Conservation (phyloP, 2,888 invertebrate genomes). For the Drosophila barbarae region DNA sequence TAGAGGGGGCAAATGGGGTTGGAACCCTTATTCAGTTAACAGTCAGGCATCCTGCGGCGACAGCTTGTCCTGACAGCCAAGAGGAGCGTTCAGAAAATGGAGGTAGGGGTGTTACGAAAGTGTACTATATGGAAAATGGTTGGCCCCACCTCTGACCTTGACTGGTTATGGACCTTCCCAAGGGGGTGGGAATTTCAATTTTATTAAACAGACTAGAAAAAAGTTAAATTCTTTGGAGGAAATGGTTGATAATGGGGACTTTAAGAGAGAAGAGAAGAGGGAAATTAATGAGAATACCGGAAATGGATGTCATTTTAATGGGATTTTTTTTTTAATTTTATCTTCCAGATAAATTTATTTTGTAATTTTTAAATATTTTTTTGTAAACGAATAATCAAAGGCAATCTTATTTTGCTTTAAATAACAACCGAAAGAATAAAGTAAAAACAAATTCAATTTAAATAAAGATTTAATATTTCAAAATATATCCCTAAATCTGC, state of each 20-base stretch:
- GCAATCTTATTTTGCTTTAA: neutral
- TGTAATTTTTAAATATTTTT: neutral
- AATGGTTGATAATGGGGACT: no score
- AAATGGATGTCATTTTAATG: neutral
- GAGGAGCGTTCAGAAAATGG: neutral
- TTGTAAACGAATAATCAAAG: neutral
- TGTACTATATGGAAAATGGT: conserved; percentile 7
- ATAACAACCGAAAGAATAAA: neutral
- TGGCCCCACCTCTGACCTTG: conserved; percentile 27
- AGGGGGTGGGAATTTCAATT: neutral
- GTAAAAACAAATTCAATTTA: neutral
- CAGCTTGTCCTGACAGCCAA: conserved; percentile 22
- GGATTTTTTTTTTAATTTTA: neutral
- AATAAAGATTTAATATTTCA: no score
- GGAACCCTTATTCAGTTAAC: conserved; percentile 18
- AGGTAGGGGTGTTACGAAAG: conserved; percentile 1
- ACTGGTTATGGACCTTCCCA: conserved; percentile 3
- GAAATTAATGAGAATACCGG: neutral
- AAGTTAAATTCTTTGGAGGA: neutral
- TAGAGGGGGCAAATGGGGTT: neutral
- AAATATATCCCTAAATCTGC: neutral
- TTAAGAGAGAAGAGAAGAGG: no score
- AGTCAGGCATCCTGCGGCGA: conserved; percentile 10
- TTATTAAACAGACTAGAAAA: neutral
- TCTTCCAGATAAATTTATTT: neutral